Evolutionary conservation across 2,888 invertebrate genomes (phyloP).

Genomic region (Acleris laterana): DNA sequence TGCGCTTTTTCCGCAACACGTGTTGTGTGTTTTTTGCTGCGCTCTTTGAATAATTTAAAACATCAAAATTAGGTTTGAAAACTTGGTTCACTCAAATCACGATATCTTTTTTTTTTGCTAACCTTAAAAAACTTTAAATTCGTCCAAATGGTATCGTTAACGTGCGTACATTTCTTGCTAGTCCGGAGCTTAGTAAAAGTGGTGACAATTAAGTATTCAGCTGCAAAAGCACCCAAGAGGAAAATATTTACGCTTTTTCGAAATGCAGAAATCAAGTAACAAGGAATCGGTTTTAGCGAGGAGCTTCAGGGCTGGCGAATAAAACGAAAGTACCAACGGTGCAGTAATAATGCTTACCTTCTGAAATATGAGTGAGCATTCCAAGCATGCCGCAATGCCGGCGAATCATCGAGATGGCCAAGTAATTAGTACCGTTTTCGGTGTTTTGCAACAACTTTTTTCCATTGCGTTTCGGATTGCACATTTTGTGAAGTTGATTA

Average conservation of each 20-base stretch:
- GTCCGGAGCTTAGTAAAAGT: constrained; percentile 11
- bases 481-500: constrained; percentile 1
- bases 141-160: background rate
- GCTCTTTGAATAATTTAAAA: constrained; percentile 6
- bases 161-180: constrained; percentile 5
- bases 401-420: constrained; percentile 47
- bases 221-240: constrained; percentile 75
- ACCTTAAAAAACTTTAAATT: background rate
- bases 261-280: constrained; percentile 84
- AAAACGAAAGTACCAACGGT: constrained; percentile 64
- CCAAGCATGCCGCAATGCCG: constrained; percentile 51
- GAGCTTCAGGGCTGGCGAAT: constrained; percentile 75
- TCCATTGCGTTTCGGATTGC: constrained; percentile 13
- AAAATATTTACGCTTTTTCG: constrained; percentile 84
- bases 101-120: too few species aligned
- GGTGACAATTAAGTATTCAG: constrained; percentile 66
- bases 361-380: constrained; percentile 65
- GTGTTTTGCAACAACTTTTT: constrained; percentile 22
- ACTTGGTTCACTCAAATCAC: too few species aligned
- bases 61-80: background rate
- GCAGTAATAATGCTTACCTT: constrained; percentile 74
- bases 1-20: constrained; percentile 25
- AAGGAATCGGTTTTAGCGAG: constrained; percentile 83
- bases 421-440: constrained; percentile 44
- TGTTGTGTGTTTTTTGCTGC: background rate